Evolutionary conservation across 1,140 invertebrate species (phyloP).

Genomic region (Drosophila albomicans): DNA sequence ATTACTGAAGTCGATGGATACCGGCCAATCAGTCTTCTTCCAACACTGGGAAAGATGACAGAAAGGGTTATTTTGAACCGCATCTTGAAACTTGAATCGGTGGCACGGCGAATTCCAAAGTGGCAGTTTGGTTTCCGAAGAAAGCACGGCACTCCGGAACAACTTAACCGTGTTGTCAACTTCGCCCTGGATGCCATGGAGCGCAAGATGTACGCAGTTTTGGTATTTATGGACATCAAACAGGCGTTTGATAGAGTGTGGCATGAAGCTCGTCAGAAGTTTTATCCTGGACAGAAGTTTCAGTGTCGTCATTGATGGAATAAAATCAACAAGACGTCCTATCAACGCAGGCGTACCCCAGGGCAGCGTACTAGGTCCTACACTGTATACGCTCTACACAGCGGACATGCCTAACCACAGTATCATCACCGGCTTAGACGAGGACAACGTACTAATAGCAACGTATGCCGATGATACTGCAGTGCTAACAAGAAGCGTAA

Average conservation of each 20-base stretch:
- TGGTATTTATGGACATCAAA: slow-evolving; percentile 54
- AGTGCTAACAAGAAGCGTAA: too few species aligned
- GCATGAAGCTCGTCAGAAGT: neutral
- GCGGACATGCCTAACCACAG: neutral
- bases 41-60: neutral
- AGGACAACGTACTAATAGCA: too few species aligned
- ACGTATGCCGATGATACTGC: too few species aligned
- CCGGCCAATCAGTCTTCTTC: neutral
- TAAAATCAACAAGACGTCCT: too few species aligned
- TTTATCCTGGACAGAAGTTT: too few species aligned
- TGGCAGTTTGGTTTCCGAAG: neutral
- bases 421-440: too few species aligned
- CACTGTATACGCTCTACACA: neutral
- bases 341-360: too few species aligned
- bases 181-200: neutral
- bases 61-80: neutral
- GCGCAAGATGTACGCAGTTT: slow-evolving; percentile 85
- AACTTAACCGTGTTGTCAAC: neutral
- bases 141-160: neutral
- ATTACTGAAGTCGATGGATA: neutral
- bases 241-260: neutral
- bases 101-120: neutral
- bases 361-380: neutral
- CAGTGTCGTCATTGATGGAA: too few species aligned
- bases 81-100: neutral